Base-by-base conservation (phyloP, 2,888 invertebrate species). In the Agonopterix alstromeriana region DNA sequence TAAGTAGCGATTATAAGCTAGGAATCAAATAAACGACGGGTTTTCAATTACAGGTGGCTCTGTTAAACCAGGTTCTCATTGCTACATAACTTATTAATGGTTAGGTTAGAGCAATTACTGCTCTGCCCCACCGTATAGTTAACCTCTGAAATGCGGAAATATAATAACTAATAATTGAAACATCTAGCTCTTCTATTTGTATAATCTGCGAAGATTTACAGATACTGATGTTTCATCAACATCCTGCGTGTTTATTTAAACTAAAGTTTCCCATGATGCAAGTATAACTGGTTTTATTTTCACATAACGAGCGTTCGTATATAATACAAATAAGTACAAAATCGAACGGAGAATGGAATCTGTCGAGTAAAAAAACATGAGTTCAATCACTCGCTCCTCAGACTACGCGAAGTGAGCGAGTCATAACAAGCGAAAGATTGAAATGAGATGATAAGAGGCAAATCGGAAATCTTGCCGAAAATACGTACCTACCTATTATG, bases 381-480 rank as follows among this genome's bases (percentile, higher is more conserved):
- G 67, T 57, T 58, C 58, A 63, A 61, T 78, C 82, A 81, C 81
- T 81, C 77, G 75, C 67, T 70, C 60, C 63, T 57, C 68, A 62
- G 61, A 69, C 67, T 67, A 70, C 73, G 65, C 65, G 68, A 70
- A 73, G 70, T 72, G 64, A 78, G 70, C 77, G 73, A 75, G 68
- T 82, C 79, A 82, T 84, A 85, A 85, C 76, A 82, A 76, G 79
- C 78, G 72, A 69, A 75, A 85, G 86, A 87, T 88, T 81, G 77
- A 83, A 85, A 84, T 81, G 79, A 81, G 77, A 69, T 75, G 87
- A 88, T 88, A 85, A 81, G 61, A 61, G 59, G 56, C 67, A 70
- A 83, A 85, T 86, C 82, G 73, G 81, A 80, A 83, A 86, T 84
- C 82, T 86, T 77, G 77, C 83, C 86, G 73, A 87, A 87, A 86